Evolutionary conservation across 1,140 invertebrate species (phyloP).

Genomic region (Anoplolepis gracilipes): DNA sequence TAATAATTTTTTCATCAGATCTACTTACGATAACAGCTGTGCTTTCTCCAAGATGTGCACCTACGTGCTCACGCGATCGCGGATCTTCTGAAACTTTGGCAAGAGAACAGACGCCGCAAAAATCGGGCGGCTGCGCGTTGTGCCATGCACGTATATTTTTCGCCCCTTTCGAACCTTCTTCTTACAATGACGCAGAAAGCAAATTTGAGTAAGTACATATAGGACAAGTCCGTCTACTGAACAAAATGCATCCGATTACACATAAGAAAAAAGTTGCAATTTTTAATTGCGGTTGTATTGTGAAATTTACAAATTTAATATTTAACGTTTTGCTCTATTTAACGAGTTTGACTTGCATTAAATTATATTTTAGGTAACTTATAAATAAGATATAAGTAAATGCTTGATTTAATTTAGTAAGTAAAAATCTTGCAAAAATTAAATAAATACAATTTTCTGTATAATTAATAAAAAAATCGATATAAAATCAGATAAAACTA

Average conservation of each 20-base stretch:
- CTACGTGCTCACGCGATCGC: neutral
- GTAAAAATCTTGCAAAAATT: neutral
- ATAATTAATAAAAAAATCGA: too few relatives aligned
- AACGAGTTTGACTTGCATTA: neutral
- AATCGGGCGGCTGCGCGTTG: conserved; percentile 42
- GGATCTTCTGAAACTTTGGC: conserved; percentile 27
- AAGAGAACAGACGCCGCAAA: neutral
- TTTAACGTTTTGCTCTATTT: neutral
- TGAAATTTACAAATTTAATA: neutral
- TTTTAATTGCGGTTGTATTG: neutral
- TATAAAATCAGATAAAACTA: too few relatives aligned
- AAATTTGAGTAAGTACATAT: conserved; percentile 3
- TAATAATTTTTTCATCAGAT: neutral
- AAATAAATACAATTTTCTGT: too few relatives aligned
- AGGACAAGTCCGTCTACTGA: neutral
- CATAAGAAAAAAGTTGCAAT: neutral
- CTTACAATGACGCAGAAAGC: conserved; percentile 4
- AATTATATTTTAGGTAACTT: neutral
- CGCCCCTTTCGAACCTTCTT: conserved; percentile 20
- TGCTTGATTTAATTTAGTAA: neutral
- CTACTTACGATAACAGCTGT: neutral
- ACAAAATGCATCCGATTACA: neutral
- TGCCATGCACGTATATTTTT: conserved; percentile 18
- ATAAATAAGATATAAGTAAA: neutral
- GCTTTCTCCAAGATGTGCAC: neutral